Base-by-base conservation (phyloP, 2,113 vertebrate genomes). In the Phalacrocorax aristotelis region DNA sequence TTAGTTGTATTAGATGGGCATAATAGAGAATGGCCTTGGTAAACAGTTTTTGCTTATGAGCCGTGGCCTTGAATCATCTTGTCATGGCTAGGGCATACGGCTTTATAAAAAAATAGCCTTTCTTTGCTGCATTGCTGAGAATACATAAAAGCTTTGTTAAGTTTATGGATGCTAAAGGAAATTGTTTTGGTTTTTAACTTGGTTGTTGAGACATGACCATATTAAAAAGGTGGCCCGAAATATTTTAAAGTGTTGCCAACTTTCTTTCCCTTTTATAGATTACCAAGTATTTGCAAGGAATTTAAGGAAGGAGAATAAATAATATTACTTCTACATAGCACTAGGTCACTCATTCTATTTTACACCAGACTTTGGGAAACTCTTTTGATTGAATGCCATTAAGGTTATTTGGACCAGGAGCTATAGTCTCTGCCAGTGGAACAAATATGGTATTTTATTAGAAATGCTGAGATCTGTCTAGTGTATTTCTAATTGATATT, bases 401-500 rank as follows among this genome's bases (percentile, higher is more conserved):
- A 82, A 89, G 51, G 84, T 90, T 89, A 87, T 83, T 90, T 91
- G 51, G 89, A 57, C 46, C 80, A 95, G 87, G 95, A 89, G 32
- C n/a, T 54, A 26, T 34, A 38, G 32, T 58, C n/a, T 85, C 21
- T 93, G 94, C 84, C 91, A 95, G 71, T 87, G 95, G 95, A 97
- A 95, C 32, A 90, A 97, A 88, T 87, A 92, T 6, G 23, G 32
- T 77, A 83, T 91, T 96, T 95, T 95, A 95, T 88, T 94, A 92
- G 84, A 91, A 92, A 90, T 60, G 29, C 42, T 72, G 91, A 97
- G 65, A 91, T 79, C 84, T 93, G 87, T 83, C 97, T 81, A 90
- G 64, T 71, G 22, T 84, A 78, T 96, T 95, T 87, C 69, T 97
- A 83, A 92, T 95, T 96, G 92, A 92, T 92, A 69, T 95, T 97